phyloP scores from a whole-genome alignment of 2,888 invertebrate genomes.

The Lagria hirta region DNA sequence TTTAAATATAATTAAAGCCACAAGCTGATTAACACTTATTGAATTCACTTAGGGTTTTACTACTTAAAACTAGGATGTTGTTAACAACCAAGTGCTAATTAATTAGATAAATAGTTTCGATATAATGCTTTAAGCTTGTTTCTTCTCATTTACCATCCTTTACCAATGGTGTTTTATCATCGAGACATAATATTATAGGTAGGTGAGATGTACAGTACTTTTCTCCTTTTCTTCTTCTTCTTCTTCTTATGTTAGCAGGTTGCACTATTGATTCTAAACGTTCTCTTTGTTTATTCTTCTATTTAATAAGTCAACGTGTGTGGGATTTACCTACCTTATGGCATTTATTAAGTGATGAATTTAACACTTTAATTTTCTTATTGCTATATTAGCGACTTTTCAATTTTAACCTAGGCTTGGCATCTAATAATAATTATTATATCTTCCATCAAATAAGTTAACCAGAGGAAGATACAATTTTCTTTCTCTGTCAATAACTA shows the following conservation, averaged over 20 bases:
- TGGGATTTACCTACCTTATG: constrained; percentile 40
- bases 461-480: too few species aligned
- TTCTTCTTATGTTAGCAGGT: too few species aligned
- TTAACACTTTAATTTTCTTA: constrained; percentile 35
- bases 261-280: constrained; percentile 35
- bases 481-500: too few species aligned
- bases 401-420: too few species aligned
- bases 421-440: too few species aligned
- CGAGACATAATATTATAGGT: constrained; percentile 19
- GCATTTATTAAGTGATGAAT: constrained; percentile 33
- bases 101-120: constrained; percentile 19
- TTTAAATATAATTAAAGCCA: too few species aligned
- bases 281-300: constrained; percentile 39
- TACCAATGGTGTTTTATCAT: constrained; percentile 33
- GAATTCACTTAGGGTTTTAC: constrained; percentile 32
- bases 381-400: constrained; percentile 28
- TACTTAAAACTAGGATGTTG: constrained; percentile 43
- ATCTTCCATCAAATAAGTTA: too few species aligned
- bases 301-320: constrained; percentile 38
- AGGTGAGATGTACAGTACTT: constrained; percentile 21
- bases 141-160: constrained; percentile 39
- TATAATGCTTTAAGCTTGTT: constrained; percentile 28
- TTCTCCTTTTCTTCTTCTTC: constrained; percentile 28
- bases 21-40: constrained; percentile 20
- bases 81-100: constrained; percentile 42